These are phyloP conservation scores for Microctenopoma steveboyesi DNA, from an alignment of 2,797 vertebrate genomes.

Conservation along the genomic window DNA sequence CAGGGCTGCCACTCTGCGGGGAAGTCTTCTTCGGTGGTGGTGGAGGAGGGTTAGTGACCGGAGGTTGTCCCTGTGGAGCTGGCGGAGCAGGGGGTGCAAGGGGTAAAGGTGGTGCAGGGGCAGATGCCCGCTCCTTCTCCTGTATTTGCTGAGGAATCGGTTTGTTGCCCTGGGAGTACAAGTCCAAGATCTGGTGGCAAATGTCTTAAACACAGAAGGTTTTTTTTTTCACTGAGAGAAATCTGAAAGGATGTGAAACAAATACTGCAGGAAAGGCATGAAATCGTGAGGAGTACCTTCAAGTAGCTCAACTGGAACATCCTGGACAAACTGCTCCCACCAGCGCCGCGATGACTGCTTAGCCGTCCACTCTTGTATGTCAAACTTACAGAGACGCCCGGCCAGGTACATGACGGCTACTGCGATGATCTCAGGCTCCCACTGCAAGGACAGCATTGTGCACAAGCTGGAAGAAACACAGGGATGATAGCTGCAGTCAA, in stretches of 20 bases:
- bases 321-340: slow-evolving; percentile 99
- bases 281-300: slow-evolving; percentile 84
- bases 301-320: slow-evolving; percentile 96
- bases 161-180: slow-evolving; percentile 97
- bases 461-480: slow-evolving; percentile 85
- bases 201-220: slow-evolving; percentile 84
- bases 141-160: slow-evolving; percentile 94
- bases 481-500: not conserved
- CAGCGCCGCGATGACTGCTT: slow-evolving; percentile 95
- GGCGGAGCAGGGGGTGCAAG: slow-evolving; percentile 70
- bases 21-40: slow-evolving; percentile 92
- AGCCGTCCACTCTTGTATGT: slow-evolving; percentile 97
- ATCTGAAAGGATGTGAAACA: not conserved
- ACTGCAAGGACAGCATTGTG: slow-evolving; percentile 96
- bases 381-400: slow-evolving; percentile 95
- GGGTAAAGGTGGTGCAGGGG: slow-evolving; percentile 54
- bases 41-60: slow-evolving; percentile 67
- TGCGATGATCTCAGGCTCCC: slow-evolving; percentile 98
- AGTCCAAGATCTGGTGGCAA: slow-evolving; percentile 98
- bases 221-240: not conserved
- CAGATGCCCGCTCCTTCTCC: slow-evolving; percentile 81
- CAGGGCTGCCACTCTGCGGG: slow-evolving; percentile 93
- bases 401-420: slow-evolving; percentile 98
- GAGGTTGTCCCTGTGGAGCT: slow-evolving; percentile 64
- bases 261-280: fast-evolving